Conservation (phyloP, 2,797 vertebrate genomes). For the Cynopterus sphinx region DNA sequence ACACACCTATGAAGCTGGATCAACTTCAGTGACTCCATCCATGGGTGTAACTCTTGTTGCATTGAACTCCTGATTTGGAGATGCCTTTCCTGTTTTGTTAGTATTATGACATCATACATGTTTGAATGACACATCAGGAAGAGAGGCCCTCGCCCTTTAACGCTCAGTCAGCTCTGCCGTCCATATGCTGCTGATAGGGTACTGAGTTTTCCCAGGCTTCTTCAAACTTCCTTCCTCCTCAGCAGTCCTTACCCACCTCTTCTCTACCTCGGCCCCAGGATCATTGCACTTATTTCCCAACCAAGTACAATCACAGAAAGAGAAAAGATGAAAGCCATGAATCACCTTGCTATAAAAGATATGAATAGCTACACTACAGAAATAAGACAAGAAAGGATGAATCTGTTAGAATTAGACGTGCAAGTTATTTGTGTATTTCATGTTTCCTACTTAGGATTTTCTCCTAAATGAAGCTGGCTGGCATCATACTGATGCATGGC, state of each 20-base stretch:
- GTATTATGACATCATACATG: constrained; percentile 54
- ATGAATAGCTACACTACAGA: not conserved
- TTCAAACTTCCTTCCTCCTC: not conserved
- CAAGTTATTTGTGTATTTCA: not conserved
- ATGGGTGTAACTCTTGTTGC: not conserved
- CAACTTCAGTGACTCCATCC: not conserved
- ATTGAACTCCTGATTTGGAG: not conserved
- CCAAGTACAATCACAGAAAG: not conserved
- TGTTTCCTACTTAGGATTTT: not conserved
- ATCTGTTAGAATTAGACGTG: not conserved
- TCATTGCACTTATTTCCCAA: not conserved
- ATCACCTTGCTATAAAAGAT: constrained; percentile 25
- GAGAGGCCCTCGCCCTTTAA: not conserved
- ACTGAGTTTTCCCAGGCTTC: not conserved
- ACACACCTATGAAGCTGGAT: constrained; percentile 20
- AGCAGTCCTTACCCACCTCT: not conserved
- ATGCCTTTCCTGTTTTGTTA: constrained; percentile 49
- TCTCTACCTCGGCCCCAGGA: not conserved
- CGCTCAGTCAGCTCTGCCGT: not conserved
- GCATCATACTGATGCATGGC: not conserved
- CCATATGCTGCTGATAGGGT: not conserved
- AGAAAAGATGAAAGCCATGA: constrained; percentile 18
- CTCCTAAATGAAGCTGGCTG: not conserved
- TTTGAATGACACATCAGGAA: constrained; percentile 45
- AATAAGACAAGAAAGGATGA: not conserved